Conservation (phyloP, 2,113 vertebrate genomes). For the Pedionomus torquatus region DNA sequence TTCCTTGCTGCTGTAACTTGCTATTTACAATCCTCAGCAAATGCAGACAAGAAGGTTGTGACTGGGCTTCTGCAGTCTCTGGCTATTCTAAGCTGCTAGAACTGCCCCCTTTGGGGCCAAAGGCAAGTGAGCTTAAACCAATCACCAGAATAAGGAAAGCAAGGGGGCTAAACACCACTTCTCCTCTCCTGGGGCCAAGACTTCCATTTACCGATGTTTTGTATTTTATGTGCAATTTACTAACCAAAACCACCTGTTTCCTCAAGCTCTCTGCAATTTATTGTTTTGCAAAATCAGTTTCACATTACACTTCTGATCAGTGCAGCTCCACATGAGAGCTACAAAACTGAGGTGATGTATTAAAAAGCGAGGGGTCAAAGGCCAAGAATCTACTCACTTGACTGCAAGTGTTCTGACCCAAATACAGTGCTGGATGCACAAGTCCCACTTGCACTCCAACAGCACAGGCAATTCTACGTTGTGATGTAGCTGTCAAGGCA, state of each 20-base stretch:
- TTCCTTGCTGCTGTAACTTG: neutral
- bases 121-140: conserved; percentile 32
- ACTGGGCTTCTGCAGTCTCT: neutral
- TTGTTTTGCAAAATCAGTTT: conserved; percentile 70
- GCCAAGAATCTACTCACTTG: conserved; percentile 1
- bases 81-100: conserved; percentile 21
- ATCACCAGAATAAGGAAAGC: neutral
- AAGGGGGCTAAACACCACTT: neutral
- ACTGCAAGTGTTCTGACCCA: neutral
- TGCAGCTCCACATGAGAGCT: conserved; percentile 34
- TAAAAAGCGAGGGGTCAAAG: neutral
- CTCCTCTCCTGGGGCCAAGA: conserved; percentile 32
- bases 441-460: neutral
- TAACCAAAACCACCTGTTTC: conserved; percentile 67
- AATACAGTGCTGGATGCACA: neutral
- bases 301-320: conserved; percentile 55
- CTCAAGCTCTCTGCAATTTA: conserved; percentile 58
- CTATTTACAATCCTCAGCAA: neutral
- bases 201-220: conserved; percentile 60
- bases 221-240: conserved; percentile 63
- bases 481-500: neutral
- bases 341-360: conserved; percentile 23
- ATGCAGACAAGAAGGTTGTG: neutral
- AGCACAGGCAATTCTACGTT: neutral
- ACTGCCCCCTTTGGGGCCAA: conserved; percentile 36